phyloP scores from a whole-genome alignment of 2,888 invertebrate genomes.

The Pollenia griseotomentosa region DNA sequence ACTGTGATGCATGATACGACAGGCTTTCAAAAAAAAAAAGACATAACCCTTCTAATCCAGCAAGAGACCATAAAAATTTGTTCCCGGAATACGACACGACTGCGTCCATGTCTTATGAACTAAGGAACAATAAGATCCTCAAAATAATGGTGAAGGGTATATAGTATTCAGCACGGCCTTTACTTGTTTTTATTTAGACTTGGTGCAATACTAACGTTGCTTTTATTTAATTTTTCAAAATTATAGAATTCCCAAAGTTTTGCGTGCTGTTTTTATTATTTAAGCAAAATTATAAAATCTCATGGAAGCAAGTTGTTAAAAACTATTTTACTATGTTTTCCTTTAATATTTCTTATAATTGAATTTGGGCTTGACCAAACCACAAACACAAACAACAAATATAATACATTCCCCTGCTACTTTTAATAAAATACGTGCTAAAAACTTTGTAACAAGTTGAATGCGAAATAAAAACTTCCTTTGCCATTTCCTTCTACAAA shows the following conservation, averaged over 20 bases:
- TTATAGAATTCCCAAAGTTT: not conserved
- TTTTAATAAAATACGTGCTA: slow-evolving; percentile 36
- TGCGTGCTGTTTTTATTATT: not conserved
- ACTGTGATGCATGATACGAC: too few species aligned
- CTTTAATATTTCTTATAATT: not conserved
- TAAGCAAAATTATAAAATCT: slow-evolving; percentile 10
- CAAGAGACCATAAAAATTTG: too few species aligned
- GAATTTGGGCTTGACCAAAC: slow-evolving; percentile 17
- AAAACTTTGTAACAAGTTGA: slow-evolving; percentile 38
- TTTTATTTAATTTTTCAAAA: too few species aligned
- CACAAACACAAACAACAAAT: not conserved
- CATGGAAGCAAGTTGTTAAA: slow-evolving; percentile 43
- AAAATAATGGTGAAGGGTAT: too few species aligned
- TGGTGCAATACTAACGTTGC: too few species aligned
- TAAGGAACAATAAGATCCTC: too few species aligned
- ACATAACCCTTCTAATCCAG: too few species aligned
- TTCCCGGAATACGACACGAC: too few species aligned
- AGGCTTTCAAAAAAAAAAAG: too few species aligned
- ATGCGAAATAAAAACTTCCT: slow-evolving; percentile 21
- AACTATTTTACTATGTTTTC: not conserved
- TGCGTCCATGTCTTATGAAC: too few species aligned
- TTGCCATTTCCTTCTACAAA: slow-evolving; percentile 25
- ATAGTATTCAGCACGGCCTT: too few species aligned
- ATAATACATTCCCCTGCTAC: not conserved
- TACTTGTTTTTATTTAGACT: too few species aligned